Evolutionary conservation across 2,888 invertebrate species (phyloP), one percentile per base, ranked within the genome.

Genomic region (Platycheirus albimanus): DNA sequence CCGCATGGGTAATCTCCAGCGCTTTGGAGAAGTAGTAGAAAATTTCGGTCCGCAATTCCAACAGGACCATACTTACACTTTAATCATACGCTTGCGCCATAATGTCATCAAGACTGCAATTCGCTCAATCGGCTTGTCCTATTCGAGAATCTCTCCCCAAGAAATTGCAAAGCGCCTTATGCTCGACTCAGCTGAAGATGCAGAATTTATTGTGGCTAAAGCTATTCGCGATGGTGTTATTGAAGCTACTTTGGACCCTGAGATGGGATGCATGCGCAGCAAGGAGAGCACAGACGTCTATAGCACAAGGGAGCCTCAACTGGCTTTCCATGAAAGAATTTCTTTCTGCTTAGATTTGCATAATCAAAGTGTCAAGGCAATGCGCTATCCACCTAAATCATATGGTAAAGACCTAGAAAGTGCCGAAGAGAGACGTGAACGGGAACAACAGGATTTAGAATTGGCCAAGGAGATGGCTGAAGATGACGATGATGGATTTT

Each of bases 391-490:
- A 17, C 99, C 99, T 0, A 99, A 99, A 89, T 98, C 99, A 0
- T 99, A 99, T 92, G 99, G 99, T 17, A 98, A 98, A 89, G 99
- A 99, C 90, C 92, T 99, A 78, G 99, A 99, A 91, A 98, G 98
- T 87, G 98, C 98, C 13, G 98, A 98, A 91, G 98, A 99, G 88
- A 94, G 99, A 61, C 93, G 99, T 75, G 99, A 99, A 91, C 92
- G 98, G 64, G 99, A 99, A 90, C 98, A 99, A 88, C 98, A 99
- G 91, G 99, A 99, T 91, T 92, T 99, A 88, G 99, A 99, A 90
- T 93, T 99, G 87, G 99, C 99, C n/a, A 99, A 99, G 91, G 99
- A 99, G 92, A 98, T 99, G 96, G 99, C 99, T 6, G 99, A 99
- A 89, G 99, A 99, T 90, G 99, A 99, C 91, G 98, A 99, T 92